These are phyloP conservation scores for Psix sp. DNA, from an alignment of 1,140 invertebrate genomes.

Conservation along the genomic window DNA sequence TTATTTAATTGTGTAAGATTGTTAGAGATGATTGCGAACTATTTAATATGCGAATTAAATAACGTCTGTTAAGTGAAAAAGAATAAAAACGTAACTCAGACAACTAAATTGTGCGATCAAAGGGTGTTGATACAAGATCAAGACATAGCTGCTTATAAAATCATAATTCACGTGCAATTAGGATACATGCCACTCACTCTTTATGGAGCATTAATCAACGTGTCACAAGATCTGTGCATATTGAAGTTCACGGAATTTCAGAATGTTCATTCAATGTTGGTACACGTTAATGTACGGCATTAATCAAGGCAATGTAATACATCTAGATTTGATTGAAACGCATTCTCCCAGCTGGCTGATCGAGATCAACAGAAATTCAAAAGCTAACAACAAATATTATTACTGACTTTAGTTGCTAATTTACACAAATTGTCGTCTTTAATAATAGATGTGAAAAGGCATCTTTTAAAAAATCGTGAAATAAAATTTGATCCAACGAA, in stretches of 20 bases:
- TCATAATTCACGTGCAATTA: constrained; percentile 21
- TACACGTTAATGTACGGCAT: constrained; percentile 11
- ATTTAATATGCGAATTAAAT: too few relatives aligned
- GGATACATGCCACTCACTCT: constrained; percentile 1
- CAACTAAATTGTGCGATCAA: too few relatives aligned
- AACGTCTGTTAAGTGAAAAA: too few relatives aligned
- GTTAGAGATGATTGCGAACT: constrained; percentile 16
- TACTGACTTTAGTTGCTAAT: too few relatives aligned
- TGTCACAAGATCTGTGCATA: constrained; percentile 1
- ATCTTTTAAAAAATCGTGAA: too few relatives aligned
- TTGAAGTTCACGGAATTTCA: constrained; percentile 14
- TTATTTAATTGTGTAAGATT: constrained; percentile 15
- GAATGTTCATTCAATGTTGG: constrained; percentile 13
- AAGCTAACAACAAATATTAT: constrained; percentile 1
- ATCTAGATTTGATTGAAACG: constrained; percentile 17
- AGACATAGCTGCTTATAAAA: not conserved
- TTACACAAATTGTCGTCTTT: not conserved
- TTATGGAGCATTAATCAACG: constrained; percentile 24
- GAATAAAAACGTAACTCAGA: too few relatives aligned
- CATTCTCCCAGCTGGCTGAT: not conserved
- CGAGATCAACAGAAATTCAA: not conserved
- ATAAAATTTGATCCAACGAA: too few relatives aligned
- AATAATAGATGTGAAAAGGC: not conserved
- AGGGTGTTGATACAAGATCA: too few relatives aligned
- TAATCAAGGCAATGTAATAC: constrained; percentile 16